These are phyloP conservation scores for Macrosiphum euphorbiae DNA, from an alignment of 2,888 invertebrate genomes.

Conservation along the genomic window DNA sequence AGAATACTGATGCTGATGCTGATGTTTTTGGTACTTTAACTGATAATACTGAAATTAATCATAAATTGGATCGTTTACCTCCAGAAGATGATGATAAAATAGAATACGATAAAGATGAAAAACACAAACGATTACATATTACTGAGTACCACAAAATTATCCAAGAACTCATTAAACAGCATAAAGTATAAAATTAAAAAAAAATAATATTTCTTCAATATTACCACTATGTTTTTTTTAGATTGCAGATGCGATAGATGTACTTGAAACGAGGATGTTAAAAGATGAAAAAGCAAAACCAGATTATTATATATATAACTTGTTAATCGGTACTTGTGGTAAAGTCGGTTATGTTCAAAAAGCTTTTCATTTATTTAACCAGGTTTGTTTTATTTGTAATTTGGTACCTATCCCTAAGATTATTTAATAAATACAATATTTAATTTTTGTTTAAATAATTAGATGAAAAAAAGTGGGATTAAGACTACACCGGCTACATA, in stretches of 20 bases:
- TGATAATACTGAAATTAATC: constrained; percentile 68
- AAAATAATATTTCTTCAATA: background rate
- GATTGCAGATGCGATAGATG: constrained; percentile 80
- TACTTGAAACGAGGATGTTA: constrained; percentile 83
- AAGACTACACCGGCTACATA: constrained; percentile 81
- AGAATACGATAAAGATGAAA: constrained; percentile 55
- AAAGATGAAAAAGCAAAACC: constrained; percentile 85
- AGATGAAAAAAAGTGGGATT: constrained; percentile 84
- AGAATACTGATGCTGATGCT: constrained; percentile 71
- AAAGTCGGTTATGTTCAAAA: constrained; percentile 86
- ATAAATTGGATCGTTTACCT: constrained; percentile 66
- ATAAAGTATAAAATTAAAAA: constrained; percentile 24
- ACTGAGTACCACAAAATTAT: constrained; percentile 57
- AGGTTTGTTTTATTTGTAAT: constrained; percentile 69
- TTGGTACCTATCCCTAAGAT: background rate
- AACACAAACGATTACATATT: constrained; percentile 55
- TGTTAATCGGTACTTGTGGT: constrained; percentile 87
- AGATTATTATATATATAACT: constrained; percentile 82
- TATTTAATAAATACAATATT: background rate
- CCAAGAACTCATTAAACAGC: constrained; percentile 55
- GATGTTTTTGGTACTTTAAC: constrained; percentile 75
- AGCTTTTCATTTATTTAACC: constrained; percentile 85
- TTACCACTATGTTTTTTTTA: constrained; percentile 67
- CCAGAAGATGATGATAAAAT: constrained; percentile 69
- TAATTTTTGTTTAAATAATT: constrained; percentile 55